Base-by-base conservation (phyloP, 2,888 invertebrate genomes). In the Rhamnusium bicolor region DNA sequence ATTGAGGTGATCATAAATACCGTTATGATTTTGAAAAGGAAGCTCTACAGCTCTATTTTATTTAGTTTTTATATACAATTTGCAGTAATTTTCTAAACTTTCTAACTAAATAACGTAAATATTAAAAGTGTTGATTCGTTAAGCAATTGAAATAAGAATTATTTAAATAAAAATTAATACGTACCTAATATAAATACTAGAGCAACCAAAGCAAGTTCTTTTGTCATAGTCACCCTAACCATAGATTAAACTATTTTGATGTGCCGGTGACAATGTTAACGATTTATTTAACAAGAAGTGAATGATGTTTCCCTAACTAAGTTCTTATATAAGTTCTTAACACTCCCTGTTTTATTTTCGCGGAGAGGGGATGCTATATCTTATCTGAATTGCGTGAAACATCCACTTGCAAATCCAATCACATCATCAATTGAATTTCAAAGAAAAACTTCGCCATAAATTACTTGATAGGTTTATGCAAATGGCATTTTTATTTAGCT, bases 381-480 rank as follows among this genome's bases (percentile, higher is more conserved):
- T 75, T 75, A 75, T 75, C 75, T 72, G 66, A 53, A 72, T 67
- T 71, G 72, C 72, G 71, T 62, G 62, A 67, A 78, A 73, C 69
- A 72, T 69, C 72, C 74, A 73, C 77, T 77, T 75, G 69, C 76
- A 77, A 75, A 74, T 65, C 72, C 74, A 78, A 76, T 76, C 77
- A 72, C 75, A 78, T 60, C 73, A 76, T 70, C 75, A 79, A 82
- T 81, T 80, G 74, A 81, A 79, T 82, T 80, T 83, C 80, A 81
- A 81, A 83, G 82, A 72, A 73, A 76, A 80, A 82, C 76, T 82
- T 80, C 71, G 69, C 63, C 75, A 69, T 74, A 80, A 79, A 80
- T 81, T 79, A 77, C 76, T 77, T 82, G 75, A 77, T 76, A 61
- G 74, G 74, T 72, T 76, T 73, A 68, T 61, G 72, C 73, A 75